A percentile compares a stretch with the other conserved stretches of the same genome.
These are phyloP conservation scores for Zaprionus camerounensis DNA, from an alignment of 1,140 invertebrate species.

Conservation along the genomic window DNA sequence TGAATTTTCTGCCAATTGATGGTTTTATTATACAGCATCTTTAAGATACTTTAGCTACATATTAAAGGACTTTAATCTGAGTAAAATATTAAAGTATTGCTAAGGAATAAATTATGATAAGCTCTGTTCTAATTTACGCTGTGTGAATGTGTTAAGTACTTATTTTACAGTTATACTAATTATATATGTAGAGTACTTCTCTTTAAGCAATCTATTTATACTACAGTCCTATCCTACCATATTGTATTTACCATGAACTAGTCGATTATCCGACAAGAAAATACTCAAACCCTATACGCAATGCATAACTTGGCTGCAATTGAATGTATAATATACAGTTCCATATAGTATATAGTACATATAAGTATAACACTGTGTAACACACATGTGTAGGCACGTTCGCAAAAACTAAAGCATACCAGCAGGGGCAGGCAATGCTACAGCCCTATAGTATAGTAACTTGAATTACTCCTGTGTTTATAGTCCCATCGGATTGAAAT, in stretches of 20 bases:
- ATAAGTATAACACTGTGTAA: no score
- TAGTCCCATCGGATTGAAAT: no score
- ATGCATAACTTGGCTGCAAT: background rate
- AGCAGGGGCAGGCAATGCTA: accelerated
- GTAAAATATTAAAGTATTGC: background rate
- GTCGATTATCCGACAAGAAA: background rate
- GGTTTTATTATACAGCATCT: background rate
- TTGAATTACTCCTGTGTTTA: no score
- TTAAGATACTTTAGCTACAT: background rate
- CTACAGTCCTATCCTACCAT: background rate
- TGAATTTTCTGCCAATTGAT: background rate
- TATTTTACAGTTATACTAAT: background rate
- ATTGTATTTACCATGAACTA: background rate
- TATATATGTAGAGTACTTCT: no score
- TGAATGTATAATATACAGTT: no score
- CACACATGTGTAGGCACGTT: no score
- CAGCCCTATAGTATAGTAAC: no score
- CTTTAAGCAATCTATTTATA: background rate
- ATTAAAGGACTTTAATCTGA: background rate
- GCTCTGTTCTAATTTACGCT: background rate
- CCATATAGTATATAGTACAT: no score
- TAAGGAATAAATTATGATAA: background rate
- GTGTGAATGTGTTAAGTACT: background rate
- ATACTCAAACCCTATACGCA: background rate
- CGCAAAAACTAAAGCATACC: no score